Conservation (phyloP, 2,888 invertebrate species). For the Saturnia pavonia region DNA sequence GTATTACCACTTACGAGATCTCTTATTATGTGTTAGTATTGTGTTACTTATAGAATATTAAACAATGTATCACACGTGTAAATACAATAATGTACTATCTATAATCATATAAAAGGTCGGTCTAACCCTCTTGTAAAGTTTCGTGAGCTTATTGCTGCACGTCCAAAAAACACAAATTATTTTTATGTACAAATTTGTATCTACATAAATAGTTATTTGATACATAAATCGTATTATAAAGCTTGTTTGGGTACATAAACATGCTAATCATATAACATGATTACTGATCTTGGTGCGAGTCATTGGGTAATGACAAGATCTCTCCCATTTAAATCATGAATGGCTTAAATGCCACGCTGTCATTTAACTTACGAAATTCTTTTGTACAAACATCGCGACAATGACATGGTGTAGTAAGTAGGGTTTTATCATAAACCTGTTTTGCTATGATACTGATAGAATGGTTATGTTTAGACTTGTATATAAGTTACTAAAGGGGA, state of each 20-base stretch:
- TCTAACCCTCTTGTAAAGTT: too few species aligned
- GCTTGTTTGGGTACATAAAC: neutral
- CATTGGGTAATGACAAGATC: conserved; percentile 56
- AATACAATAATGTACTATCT: too few species aligned
- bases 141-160: too few species aligned
- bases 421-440: conserved; percentile 4
- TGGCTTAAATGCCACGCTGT: conserved; percentile 57
- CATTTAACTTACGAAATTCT: conserved; percentile 45
- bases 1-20: too few species aligned
- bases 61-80: too few species aligned
- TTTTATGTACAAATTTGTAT: neutral
- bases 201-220: neutral
- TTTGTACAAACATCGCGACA: conserved; percentile 25
- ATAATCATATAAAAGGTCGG: too few species aligned
- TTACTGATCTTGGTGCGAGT: conserved; percentile 45
- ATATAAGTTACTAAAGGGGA: neutral
- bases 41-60: too few species aligned
- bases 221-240: neutral
- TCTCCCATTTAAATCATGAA: conserved; percentile 54
- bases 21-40: too few species aligned
- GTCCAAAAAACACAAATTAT: too few species aligned
- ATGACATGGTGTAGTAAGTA: conserved; percentile 5
- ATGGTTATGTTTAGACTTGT: neutral
- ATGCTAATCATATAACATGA: conserved; percentile 29
- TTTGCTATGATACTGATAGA: neutral